Base-by-base conservation (phyloP, 2,888 invertebrate species). In the Chamaedrilus cognettii region DNA sequence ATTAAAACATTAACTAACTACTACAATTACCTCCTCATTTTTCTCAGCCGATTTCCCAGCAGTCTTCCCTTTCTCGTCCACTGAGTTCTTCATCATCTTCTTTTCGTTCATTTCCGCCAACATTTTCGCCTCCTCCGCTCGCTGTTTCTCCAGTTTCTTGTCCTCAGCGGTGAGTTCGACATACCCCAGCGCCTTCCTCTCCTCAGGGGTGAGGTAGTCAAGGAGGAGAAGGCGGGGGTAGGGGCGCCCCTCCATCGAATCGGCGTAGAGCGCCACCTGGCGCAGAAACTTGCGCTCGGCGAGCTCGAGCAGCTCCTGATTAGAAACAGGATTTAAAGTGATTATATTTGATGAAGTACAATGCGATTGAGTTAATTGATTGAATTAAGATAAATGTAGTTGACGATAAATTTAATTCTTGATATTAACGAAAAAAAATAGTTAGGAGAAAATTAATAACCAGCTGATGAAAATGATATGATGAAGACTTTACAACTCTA, bases 281-380 rank as follows among this genome's bases (percentile, higher is more conserved):
- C 82, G 77, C 23, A 81, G 72, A 66, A 82, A 78, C 68, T 82
- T 81, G 34, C 81, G 71, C 71, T 82, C 80, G 5, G 80, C 76
- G 52, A 82, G 69, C 67, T 82, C 82, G 23, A 79, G 66, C 1
- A 78, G 74, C 70, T 82, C 82, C 80, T 82, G 65, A 3, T n/a
- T n/a, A n/a, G n/a, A n/a, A n/a, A n/a, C n/a, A n/a, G n/a, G n/a
- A n/a, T n/a, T n/a, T n/a, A n/a, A n/a, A n/a, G n/a, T n/a, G n/a
- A n/a, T n/a, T n/a, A n/a, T n/a, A n/a, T n/a, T n/a, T n/a, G n/a
- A n/a, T n/a, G n/a, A n/a, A n/a, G n/a, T n/a, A n/a, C n/a, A n/a
- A n/a, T n/a, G n/a, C n/a, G n/a, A n/a, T n/a, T n/a, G n/a, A n/a
- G n/a, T n/a, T n/a, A n/a, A n/a, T n/a, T n/a, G n/a, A n/a, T n/a